phyloP scores from a whole-genome alignment of 2,113 vertebrate genomes.

The Phalacrocorax aristotelis region DNA sequence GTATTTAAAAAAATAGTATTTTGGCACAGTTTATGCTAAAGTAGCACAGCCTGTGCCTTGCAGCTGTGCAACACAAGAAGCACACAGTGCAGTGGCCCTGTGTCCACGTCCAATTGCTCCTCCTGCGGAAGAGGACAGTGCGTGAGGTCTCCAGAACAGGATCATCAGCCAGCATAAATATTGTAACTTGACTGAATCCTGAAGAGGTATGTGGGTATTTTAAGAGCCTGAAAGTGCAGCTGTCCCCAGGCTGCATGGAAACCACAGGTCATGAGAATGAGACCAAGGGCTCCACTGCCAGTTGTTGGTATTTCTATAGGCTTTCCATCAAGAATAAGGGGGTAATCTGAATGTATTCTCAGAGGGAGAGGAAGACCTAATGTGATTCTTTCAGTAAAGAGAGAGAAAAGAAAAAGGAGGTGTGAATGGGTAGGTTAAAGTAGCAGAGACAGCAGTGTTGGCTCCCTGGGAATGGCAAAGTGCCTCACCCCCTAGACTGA shows the following conservation, averaged over 20 bases:
- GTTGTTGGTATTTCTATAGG: background rate
- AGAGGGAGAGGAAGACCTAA: background rate
- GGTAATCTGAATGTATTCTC: background rate
- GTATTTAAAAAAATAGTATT: background rate
- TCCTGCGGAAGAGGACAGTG: background rate
- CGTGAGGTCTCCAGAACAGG: background rate
- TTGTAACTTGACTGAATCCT: background rate
- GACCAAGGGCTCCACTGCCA: background rate
- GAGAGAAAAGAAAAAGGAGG: background rate
- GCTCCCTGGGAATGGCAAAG: background rate
- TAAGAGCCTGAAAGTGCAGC: background rate
- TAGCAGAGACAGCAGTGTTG: background rate
- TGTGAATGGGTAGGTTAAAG: background rate
- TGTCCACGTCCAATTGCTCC: background rate
- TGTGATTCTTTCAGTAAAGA: background rate
- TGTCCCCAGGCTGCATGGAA: background rate
- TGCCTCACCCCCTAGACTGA: background rate
- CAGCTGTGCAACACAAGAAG: background rate
- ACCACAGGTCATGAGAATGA: background rate
- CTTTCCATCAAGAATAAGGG: background rate
- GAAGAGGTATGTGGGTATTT: background rate
- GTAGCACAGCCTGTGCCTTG: background rate
- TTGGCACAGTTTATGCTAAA: background rate
- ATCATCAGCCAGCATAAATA: background rate
- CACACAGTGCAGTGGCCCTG: background rate